Percentiles rank a stretch among this genome's conserved stretches.
These are phyloP conservation scores for Drosophila elegans DNA, from an alignment of 1,140 invertebrate genomes.

Conservation along the genomic window DNA sequence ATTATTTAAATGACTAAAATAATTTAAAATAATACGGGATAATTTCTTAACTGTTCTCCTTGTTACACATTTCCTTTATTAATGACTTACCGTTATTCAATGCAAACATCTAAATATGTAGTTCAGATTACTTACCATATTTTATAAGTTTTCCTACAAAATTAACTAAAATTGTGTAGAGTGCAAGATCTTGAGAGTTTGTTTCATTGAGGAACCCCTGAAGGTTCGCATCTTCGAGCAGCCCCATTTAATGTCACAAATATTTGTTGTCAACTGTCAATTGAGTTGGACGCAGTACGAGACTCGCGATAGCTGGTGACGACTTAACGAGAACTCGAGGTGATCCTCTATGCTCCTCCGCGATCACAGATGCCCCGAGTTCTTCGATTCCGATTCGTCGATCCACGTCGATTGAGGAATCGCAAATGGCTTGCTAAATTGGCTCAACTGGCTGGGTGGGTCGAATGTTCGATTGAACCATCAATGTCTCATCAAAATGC, in stretches of 20 bases:
- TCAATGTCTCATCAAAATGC: constrained; percentile 79
- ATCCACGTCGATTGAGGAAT: constrained; percentile 52
- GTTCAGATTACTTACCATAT: no score
- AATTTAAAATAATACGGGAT: no score
- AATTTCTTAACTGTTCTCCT: no score
- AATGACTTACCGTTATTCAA: no score
- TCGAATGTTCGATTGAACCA: constrained; percentile 73
- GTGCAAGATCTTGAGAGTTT: constrained; percentile 7
- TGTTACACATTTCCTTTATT: no score
- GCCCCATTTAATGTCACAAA: constrained; percentile 77
- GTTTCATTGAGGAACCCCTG: constrained; percentile 14
- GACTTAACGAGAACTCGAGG: constrained; percentile 72
- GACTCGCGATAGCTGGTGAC: constrained; percentile 42
- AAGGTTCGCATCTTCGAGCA: constrained; percentile 16
- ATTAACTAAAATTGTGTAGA: not conserved
- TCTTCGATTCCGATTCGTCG: not conserved
- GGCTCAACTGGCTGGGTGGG: constrained; percentile 71
- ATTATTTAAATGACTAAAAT: no score
- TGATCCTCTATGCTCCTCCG: constrained; percentile 19
- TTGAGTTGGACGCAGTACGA: constrained; percentile 17
- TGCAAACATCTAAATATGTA: no score
- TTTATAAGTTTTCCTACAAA: no score
- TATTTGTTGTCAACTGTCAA: constrained; percentile 81
- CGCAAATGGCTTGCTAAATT: constrained; percentile 76
- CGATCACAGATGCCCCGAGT: constrained; percentile 12